A percentile compares a stretch with the other conserved stretches of the same genome.
Conservation (phyloP, 2,113 vertebrate species). For the Anser cygnoides region DNA sequence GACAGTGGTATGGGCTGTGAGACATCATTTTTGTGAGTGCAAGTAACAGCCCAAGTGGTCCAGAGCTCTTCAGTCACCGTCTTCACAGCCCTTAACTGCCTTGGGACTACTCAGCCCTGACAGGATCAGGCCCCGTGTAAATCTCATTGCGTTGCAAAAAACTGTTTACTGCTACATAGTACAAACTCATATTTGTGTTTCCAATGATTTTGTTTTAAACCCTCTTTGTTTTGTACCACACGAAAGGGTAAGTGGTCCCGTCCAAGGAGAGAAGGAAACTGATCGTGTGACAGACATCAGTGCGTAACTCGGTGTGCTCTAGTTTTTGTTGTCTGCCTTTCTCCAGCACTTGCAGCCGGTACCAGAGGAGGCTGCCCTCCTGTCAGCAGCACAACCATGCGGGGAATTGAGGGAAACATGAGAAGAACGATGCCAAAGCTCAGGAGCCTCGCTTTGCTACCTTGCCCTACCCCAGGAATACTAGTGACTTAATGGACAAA, state of each 20-base stretch:
- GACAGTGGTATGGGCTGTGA: not conserved
- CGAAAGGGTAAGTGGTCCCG: not conserved
- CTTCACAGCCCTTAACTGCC: not conserved
- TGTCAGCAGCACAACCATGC: not conserved
- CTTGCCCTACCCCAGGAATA: not conserved
- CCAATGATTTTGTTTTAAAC: not conserved
- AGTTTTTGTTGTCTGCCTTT: not conserved
- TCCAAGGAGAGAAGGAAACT: conserved; percentile 1
- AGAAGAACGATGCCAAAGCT: conserved; percentile 29
- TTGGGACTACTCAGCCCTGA: not conserved
- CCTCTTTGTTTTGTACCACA: not conserved
- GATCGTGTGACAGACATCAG: not conserved
- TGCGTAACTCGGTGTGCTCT: not conserved
- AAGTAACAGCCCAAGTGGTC: not conserved
- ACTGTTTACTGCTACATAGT: conserved; percentile 4
- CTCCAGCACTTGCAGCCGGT: not conserved
- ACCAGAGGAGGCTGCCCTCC: not conserved
- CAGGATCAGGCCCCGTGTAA: conserved; percentile 6
- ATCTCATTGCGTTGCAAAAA: conserved; percentile 19
- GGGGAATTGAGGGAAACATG: not conserved
- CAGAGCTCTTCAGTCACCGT: not conserved
- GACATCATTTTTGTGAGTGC: not conserved
- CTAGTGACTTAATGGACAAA: not conserved
- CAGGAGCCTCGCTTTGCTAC: conserved; percentile 6
- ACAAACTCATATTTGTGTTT: conserved; percentile 20